Conservation (phyloP, 2,888 invertebrate genomes). For the Microctonus brassicae region DNA sequence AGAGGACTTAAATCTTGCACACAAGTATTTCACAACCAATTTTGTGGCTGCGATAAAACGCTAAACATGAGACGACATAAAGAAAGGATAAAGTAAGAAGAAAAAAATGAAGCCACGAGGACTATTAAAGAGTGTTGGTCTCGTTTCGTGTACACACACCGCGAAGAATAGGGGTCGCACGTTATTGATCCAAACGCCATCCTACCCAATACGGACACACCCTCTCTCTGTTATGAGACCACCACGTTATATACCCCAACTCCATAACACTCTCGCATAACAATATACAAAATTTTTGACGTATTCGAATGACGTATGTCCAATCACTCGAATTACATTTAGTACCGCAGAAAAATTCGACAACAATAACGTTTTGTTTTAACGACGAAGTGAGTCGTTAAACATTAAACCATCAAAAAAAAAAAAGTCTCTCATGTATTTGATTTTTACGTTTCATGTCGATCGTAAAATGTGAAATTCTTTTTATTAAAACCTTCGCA, state of each 20-base stretch:
- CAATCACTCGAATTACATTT: neutral
- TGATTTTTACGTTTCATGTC: no score
- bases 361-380: no score
- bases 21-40: neutral
- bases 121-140: conserved; percentile 32
- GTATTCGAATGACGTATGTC: neutral
- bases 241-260: neutral
- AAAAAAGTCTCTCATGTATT: no score
- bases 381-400: no score
- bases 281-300: no score
- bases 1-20: neutral
- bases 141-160: conserved; percentile 49
- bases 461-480: no score
- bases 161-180: conserved; percentile 66
- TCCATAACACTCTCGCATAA: neutral
- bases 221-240: conserved; percentile 35
- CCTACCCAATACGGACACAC: conserved; percentile 49
- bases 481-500: no score
- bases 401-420: no score
- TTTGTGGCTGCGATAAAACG: neutral
- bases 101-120: neutral
- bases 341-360: no score
- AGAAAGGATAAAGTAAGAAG: neutral
- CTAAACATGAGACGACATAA: neutral
- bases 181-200: conserved; percentile 65